Conservation (phyloP, 2,113 vertebrate genomes). For the Potamarius usumacintae region DNA sequence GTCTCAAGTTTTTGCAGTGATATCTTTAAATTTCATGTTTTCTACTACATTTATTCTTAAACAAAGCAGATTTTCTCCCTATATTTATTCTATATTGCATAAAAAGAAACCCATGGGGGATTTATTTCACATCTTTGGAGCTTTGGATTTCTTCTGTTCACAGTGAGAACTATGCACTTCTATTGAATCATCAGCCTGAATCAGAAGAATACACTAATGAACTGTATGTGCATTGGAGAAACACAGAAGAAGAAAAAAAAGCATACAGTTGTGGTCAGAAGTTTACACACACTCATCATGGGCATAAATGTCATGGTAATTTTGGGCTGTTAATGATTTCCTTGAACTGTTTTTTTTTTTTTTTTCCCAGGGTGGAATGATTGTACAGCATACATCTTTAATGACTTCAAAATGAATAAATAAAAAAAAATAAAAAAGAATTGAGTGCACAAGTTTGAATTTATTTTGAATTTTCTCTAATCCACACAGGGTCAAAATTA, state of each 20-base stretch:
- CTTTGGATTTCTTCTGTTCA: neutral
- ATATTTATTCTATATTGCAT: slow-evolving; percentile 20
- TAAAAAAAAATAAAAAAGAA: too few relatives aligned
- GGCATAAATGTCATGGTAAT: too few relatives aligned
- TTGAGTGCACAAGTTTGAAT: too few relatives aligned
- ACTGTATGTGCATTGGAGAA: slow-evolving; percentile 15
- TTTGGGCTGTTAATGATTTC: too few relatives aligned
- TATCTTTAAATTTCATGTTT: slow-evolving; percentile 24
- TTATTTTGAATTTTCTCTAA: too few relatives aligned
- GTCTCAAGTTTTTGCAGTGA: slow-evolving; percentile 15
- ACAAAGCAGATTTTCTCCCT: slow-evolving; percentile 20
- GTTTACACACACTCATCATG: too few relatives aligned
- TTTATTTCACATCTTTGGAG: slow-evolving; percentile 33
- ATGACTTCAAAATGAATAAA: too few relatives aligned
- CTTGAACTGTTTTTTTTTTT: too few relatives aligned
- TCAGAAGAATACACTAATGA: slow-evolving; percentile 22
- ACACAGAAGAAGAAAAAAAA: neutral
- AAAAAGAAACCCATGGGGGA: slow-evolving; percentile 4
- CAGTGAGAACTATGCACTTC: slow-evolving; percentile 10
- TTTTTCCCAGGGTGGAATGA: too few relatives aligned
- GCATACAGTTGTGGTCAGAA: too few relatives aligned
- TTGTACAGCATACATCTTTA: too few relatives aligned
- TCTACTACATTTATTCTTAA: slow-evolving; percentile 21
- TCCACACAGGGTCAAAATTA: too few relatives aligned
- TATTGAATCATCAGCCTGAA: slow-evolving; percentile 29